These are phyloP conservation scores for Pampus argenteus DNA, from an alignment of 2,797 vertebrate species.

Conservation along the genomic window DNA sequence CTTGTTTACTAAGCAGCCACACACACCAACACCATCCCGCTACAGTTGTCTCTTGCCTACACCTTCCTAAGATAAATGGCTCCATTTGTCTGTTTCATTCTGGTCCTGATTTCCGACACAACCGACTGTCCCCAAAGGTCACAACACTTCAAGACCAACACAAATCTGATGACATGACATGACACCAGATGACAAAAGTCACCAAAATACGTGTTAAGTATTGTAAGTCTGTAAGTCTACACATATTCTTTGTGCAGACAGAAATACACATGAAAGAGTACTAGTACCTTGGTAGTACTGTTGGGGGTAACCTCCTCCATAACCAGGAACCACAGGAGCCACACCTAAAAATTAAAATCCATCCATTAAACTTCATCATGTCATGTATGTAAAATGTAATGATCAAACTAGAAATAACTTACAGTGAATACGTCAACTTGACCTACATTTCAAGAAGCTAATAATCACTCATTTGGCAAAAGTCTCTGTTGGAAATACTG, in stretches of 20 bases:
- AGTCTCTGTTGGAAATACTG: neutral
- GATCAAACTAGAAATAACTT: neutral
- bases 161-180: slow-evolving; percentile 1
- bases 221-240: neutral
- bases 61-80: slow-evolving; percentile 43
- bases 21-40: neutral
- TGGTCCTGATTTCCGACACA: slow-evolving; percentile 53
- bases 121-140: slow-evolving; percentile 10
- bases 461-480: slow-evolving; percentile 30
- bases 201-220: neutral
- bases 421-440: slow-evolving; percentile 1
- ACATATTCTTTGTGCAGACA: neutral
- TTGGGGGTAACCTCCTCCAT: slow-evolving; percentile 78
- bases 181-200: neutral
- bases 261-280: neutral
- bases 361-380: neutral
- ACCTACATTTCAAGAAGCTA: slow-evolving; percentile 20
- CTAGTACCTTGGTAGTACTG: slow-evolving; percentile 80
- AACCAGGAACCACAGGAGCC: slow-evolving; percentile 68
- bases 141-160: slow-evolving; percentile 11
- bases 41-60: neutral
- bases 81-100: slow-evolving; percentile 12
- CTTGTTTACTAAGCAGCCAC: neutral
- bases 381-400: slow-evolving; percentile 5
- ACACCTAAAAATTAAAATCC: slow-evolving; percentile 42